Evolutionary conservation across 2,888 invertebrate species (phyloP).

Genomic region (Sarcophaga subvicina): DNA sequence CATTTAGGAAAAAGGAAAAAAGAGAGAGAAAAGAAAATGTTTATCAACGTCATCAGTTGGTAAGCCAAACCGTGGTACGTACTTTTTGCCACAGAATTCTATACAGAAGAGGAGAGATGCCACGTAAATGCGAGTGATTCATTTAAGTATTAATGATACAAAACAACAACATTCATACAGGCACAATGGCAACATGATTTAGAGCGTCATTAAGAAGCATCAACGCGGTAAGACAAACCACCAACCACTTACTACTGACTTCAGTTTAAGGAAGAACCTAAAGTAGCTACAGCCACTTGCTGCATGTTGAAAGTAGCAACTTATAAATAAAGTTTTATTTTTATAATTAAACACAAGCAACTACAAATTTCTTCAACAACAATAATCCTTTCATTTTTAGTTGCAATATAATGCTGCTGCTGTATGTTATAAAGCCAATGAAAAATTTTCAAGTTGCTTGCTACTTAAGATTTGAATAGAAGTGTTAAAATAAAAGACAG

Average conservation of each 20-base stretch:
- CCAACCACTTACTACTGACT: background rate
- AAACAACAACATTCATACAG: constrained; percentile 19
- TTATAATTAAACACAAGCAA: constrained; percentile 49
- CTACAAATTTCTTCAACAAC: background rate
- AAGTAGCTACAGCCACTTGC: constrained; percentile 65
- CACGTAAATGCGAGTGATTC: constrained; percentile 39
- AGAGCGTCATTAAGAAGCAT: constrained; percentile 32
- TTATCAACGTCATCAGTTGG: background rate
- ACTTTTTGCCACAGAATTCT: background rate
- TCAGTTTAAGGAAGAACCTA: constrained; percentile 35
- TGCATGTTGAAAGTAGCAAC: constrained; percentile 43
- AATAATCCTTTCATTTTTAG: background rate
- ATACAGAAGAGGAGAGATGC: background rate
- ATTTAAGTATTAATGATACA: constrained; percentile 66
- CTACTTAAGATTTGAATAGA: constrained; percentile 17
- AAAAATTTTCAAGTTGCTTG: background rate
- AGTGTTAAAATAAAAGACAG: constrained; percentile 61
- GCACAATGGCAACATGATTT: constrained; percentile 15
- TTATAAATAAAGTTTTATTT: constrained; percentile 48
- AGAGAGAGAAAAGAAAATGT: background rate
- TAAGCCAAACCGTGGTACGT: background rate
- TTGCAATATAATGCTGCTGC: background rate
- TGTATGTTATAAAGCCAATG: background rate
- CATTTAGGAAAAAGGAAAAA: background rate
- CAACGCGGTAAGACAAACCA: constrained; percentile 16